Percentiles rank a stretch among this genome's conserved stretches.
Evolutionary conservation across 2,113 vertebrate genomes (phyloP).

Genomic region (Prionailurus bengalensis): DNA sequence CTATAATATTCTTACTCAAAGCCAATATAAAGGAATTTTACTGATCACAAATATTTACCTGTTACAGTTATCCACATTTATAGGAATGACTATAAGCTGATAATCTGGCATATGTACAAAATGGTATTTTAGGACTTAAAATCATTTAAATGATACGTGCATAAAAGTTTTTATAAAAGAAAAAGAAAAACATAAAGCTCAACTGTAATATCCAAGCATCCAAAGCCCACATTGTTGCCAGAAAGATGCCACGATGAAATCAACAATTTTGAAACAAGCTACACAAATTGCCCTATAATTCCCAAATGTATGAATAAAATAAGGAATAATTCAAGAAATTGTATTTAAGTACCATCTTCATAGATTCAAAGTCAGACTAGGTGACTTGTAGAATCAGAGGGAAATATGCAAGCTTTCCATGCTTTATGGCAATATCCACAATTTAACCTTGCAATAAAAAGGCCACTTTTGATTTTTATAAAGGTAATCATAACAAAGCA

Average conservation of each 20-base stretch:
- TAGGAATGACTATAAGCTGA: neutral
- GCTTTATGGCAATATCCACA: neutral
- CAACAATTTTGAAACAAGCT: neutral
- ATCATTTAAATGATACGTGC: neutral
- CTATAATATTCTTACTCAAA: slow-evolving; percentile 43
- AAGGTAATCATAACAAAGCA: neutral
- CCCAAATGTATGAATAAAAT: neutral
- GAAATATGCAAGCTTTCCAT: neutral
- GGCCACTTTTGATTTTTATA: neutral
- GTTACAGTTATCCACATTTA: neutral
- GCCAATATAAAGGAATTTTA: slow-evolving; percentile 13
- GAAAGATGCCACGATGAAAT: neutral
- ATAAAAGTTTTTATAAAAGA: neutral
- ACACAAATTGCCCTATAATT: neutral
- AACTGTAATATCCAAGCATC: slow-evolving; percentile 2
- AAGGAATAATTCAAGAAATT: neutral
- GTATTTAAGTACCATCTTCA: neutral
- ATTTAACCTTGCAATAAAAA: slow-evolving; percentile 5
- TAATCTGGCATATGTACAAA: slow-evolving; percentile 1
- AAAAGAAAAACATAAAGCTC: neutral
- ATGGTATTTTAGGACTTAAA: slow-evolving; percentile 19
- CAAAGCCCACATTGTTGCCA: neutral
- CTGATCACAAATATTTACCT: slow-evolving; percentile 1
- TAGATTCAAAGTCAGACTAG: neutral
- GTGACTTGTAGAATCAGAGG: neutral